A percentile compares a stretch with the other conserved stretches of the same genome.
Conservation (phyloP, 2,797 vertebrate genomes). For the Simalia tracyae region DNA sequence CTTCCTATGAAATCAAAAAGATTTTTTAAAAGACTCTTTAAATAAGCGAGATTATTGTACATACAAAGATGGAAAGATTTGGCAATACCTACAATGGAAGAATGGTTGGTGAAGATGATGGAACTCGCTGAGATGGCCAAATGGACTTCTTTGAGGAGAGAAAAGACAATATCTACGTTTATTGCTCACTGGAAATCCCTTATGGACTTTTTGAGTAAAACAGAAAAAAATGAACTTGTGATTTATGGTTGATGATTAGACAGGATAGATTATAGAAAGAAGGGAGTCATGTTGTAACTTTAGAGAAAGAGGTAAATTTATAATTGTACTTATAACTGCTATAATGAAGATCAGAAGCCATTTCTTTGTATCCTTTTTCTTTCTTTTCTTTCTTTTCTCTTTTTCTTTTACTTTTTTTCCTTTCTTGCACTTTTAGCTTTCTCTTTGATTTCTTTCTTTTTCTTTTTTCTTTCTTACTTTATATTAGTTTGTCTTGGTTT, state of each 20-base stretch:
- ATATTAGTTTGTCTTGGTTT: neutral
- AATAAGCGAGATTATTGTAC: neutral
- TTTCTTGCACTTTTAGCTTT: neutral
- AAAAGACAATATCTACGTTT: neutral
- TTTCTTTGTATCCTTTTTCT: neutral
- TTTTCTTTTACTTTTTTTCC: neutral
- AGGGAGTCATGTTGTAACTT: neutral
- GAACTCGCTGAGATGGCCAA: neutral
- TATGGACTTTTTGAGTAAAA: neutral
- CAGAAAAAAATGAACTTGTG: neutral
- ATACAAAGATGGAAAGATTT: neutral
- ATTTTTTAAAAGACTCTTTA: constrained; percentile 12
- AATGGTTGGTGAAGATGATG: neutral
- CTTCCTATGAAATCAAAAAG: neutral
- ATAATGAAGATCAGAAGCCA: neutral
- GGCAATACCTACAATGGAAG: neutral
- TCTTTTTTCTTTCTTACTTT: neutral
- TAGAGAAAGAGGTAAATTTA: neutral
- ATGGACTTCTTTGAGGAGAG: neutral
- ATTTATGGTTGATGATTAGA: neutral
- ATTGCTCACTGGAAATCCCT: neutral
- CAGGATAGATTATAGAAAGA: neutral
- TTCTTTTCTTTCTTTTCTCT: neutral
- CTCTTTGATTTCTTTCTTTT: neutral
- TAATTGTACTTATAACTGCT: neutral